phyloP scores from a whole-genome alignment of 2,797 vertebrate genomes.

The Pangasius macronema region DNA sequence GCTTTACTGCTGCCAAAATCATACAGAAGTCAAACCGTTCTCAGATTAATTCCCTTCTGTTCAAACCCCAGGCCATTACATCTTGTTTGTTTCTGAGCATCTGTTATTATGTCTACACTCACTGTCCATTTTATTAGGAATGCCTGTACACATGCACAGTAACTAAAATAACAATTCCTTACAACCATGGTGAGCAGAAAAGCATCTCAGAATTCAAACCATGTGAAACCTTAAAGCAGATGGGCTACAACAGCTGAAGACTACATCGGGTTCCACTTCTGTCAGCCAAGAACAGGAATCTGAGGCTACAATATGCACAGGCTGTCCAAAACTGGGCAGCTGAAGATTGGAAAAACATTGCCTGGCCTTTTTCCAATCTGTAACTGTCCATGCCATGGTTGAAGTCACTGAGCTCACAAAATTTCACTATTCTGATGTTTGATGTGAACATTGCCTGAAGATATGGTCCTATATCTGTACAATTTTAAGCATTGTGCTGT shows the following conservation, averaged over 20 bases:
- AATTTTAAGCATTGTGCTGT: background rate
- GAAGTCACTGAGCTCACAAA: background rate
- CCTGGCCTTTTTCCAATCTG: background rate
- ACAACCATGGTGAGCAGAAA: background rate
- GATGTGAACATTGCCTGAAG: background rate
- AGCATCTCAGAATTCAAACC: background rate
- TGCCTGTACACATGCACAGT: background rate
- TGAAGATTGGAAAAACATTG: background rate
- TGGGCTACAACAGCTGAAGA: background rate
- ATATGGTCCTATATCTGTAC: background rate
- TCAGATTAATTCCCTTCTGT: slow-evolving; percentile 45
- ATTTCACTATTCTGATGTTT: background rate
- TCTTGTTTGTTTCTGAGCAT: slow-evolving; percentile 12
- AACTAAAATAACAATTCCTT: background rate
- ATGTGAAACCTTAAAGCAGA: background rate
- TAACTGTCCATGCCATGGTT: background rate
- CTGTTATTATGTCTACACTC: slow-evolving; percentile 28
- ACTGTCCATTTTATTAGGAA: slow-evolving; percentile 1
- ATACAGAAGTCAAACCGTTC: slow-evolving; percentile 32
- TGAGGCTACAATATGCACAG: background rate
- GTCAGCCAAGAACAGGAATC: background rate
- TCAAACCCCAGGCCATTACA: slow-evolving; percentile 6
- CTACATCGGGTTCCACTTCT: background rate
- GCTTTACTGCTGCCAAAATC: slow-evolving; percentile 34
- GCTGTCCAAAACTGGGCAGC: background rate